Evolutionary conservation across 2,113 vertebrate genomes (phyloP), one percentile per base, ranked within the genome.

Genomic region (Grammomys surdaster): DNA sequence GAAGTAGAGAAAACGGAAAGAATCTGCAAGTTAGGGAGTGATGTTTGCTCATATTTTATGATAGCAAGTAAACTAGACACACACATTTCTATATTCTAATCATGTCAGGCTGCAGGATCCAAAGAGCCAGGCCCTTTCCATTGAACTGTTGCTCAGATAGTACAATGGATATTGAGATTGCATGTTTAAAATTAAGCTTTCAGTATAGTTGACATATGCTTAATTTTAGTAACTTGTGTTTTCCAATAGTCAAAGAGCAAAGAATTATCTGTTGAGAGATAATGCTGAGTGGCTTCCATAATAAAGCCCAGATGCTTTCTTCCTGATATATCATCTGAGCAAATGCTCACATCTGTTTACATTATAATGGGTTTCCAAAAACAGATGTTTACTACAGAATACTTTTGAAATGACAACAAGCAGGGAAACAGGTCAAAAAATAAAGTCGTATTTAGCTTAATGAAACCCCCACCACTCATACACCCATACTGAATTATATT

Each of bases 341-440:
- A 98, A 98, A 98, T 97, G 82, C 95, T 97, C 95, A 97, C 98
- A 98, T 98, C 98, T 99, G 98, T 97, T 98, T 98, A 96, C 93
- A 80, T 98, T 98, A 70, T 92, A 97, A 24, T 19, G 92, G 95
- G 96, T 86, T 95, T 98, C 82, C 91, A 97, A 98, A 97, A 98
- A 95, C 98, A 98, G 98, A 98, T 98, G 97, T 98, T 98, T 98
- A 96, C 97, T 91, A 90, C 93, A 93, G 77, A 97, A 95, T 97
- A 98, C 91, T 94, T 96, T 96, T 91, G 95, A 97, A 98, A 98
- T 94, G 65, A 81, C 96, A 98, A 96, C 94, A 98, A 97, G 93
- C 94, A 96, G 72, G 90, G 95, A 98, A 98, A 98, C 63, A 97
- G 95, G 91, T 97, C 97, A 98, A 89, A 96, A 98, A 97, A 97